Base-by-base conservation (phyloP, 1,140 invertebrate species). In the Scylla paramamosain region DNA sequence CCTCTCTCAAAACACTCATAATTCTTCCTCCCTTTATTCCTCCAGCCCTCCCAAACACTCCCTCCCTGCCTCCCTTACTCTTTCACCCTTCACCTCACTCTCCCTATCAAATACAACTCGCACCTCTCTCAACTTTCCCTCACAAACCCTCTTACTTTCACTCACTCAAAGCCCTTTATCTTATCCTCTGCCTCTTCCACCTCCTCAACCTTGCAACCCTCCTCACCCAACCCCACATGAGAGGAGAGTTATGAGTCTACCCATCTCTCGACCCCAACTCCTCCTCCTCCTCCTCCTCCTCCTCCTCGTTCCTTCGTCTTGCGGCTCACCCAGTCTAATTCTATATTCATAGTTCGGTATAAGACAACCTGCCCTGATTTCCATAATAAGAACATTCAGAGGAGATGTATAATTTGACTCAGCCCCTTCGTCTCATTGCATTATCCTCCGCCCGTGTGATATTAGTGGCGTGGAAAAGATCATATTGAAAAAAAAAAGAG, bases 241-340 rank as follows among this genome's bases (percentile, higher is more conserved):
- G 52, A 59, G 10, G 52, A 59, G 52, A 59, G 52, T 20, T 59
- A 59, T 59, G 16, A 14, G 52, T 20, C 67, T 77, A n/a, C 52
- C 52, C 20, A 4, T 8, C 52, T 77, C n/a, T n/a, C 20, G 12
- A n/a, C 67, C n/a, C 25, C 67, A 16, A 59, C 67, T n/a, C 67
- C n/a, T 77, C 67, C n/a, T 77, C 67, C 67, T 77, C 67, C 67
- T 77, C 67, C 67, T 77, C n/a, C 67, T 77, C 25, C 67, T n/a
- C 67, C n/a, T 77, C n/a, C 67, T 77, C 67, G 12, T n/a, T 1
- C 67, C 25, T 77, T n/a, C 67, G 20, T n/a, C 67, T 77, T n/a
- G 67, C 20, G 67, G 67, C 67, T 77, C 67, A 77, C 67, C 67
- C 12, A 77, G 67, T 20, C 67, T 77, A 77, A 77, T 77, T 77